Base-by-base conservation (phyloP, 2,888 invertebrate species). In the Orthosia gracilis region DNA sequence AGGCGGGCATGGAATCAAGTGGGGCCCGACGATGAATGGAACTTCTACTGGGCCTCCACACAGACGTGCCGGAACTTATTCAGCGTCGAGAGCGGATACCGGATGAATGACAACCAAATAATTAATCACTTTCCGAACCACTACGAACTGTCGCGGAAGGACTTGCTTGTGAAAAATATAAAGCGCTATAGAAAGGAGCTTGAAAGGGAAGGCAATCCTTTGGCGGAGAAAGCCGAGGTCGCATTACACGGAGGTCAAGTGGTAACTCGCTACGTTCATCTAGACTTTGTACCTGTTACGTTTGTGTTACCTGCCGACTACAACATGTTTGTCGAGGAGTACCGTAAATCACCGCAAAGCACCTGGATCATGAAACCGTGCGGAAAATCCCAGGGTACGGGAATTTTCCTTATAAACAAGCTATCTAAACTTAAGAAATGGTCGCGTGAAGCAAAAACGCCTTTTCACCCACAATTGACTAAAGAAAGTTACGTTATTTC, bases 311-410 rank as follows among this genome's bases (percentile, higher is more conserved):
- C 99, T 2, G 98, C 99, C 65, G 99, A 99, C 94, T 99, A 99
- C 93, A 99, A 99, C 92, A 98, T 99, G 97, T 99, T 99, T 94
- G 99, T 99, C 2, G 99, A 99, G 91, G 99, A 99, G 91, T 99
- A 99, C 92, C 97, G 99, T 69, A 99, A 99, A 95, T 98, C 98
- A 84, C 99, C 99, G 0, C 98, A 98, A 91, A 98, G 98, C 87
- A 99, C 99, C 1, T 99, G 99, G 99, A 99, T 99, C 83, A 99
- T 99, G 98, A 99, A 99, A 92, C 99, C 99, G 0, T 99, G 99
- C 92, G 99, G 99, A 47, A 98, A 99, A 95, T 99, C 99, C 0
- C 98, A 98, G 92, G 98, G 98, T 2, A 98, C 98, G 21, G 99
- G 99, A 55, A 99, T 99, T 90, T 99, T 99, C 93, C 97, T 99